These are phyloP conservation scores for Andrena trimmerana DNA, from an alignment of 2,888 invertebrate genomes.

Conservation along the genomic window DNA sequence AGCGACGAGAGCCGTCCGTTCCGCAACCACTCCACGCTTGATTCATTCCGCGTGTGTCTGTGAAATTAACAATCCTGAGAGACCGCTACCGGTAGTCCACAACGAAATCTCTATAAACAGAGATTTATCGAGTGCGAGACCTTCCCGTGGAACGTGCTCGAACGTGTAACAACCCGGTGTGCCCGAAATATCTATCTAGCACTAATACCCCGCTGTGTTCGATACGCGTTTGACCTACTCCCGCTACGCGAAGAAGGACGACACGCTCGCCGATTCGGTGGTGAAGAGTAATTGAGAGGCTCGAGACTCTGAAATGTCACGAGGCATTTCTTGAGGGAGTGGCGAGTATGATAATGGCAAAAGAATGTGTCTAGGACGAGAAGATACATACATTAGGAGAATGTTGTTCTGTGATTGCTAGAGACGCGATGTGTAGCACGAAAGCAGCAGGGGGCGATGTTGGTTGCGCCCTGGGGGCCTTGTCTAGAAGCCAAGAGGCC, in stretches of 20 bases:
- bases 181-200: neutral
- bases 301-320: neutral
- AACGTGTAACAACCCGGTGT: conserved; percentile 17
- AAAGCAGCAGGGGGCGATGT: too few species aligned
- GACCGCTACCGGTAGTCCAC: conserved; percentile 49
- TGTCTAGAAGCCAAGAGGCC: too few species aligned
- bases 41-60: conserved; percentile 56
- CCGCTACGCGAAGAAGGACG: neutral
- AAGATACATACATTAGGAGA: too few species aligned
- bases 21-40: conserved; percentile 28
- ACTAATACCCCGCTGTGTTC: neutral
- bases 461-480: too few species aligned
- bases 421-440: too few species aligned
- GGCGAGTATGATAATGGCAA: neutral
- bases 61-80: conserved; percentile 57
- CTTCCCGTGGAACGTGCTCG: conserved; percentile 36
- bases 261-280: neutral
- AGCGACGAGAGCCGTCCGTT: conserved; percentile 21
- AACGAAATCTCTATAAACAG: conserved; percentile 45
- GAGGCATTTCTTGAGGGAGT: neutral
- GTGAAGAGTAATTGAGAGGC: neutral
- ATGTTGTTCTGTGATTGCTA: too few species aligned
- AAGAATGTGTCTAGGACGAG: too few species aligned
- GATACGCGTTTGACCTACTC: conserved; percentile 6
- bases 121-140: conserved; percentile 45